Base-by-base conservation (phyloP, 2,113 vertebrate genomes). In the Xiphophorus maculatus region DNA sequence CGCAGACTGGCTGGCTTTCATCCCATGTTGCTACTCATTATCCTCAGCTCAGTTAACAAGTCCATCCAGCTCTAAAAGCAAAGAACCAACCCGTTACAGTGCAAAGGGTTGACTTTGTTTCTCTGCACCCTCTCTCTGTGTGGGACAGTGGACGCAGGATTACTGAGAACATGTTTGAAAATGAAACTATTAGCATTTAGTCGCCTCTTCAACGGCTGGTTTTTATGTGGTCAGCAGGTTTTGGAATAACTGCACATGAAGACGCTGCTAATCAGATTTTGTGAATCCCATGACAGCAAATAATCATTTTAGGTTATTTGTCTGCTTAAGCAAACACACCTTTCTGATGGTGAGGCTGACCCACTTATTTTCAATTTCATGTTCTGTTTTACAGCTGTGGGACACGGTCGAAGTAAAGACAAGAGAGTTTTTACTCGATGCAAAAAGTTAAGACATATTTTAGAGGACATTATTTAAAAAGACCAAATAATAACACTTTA, bases 261-360 rank as follows among this genome's bases (percentile, higher is more conserved):
- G 69, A 37, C 30, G 60, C 30, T 60, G 71, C 69, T 54, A 35
- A 67, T 27, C 48, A 25, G 63, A 72, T 62, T 63, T 7, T 76
- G 65, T 76, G 37, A 63, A 64, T 86, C 73, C 40, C 67, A 35
- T 66, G 51, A 68, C 51, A 25, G 72, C 14, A 19, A 66, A 67
- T 42, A 66, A 82, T 69, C 40, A 37, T 67, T 29, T 63, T 32
- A 69, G 79, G 12, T 62, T 35, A 12, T 33, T 6, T 33, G 32
- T 33, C 32, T 33, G 32, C 32, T 33, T 33, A 6, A 33, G 6
- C 32, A 28, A 28, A 28, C 33, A 28, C 33, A 63, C 51, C 29
- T 78, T 33, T 64, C 33, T 32, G n/a, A 60, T 40, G 63, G 73
- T 54, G 81, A 58, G 32, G 40, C 33, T 69, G 83, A 87, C 81